These are phyloP conservation scores for Thereva nobilitata DNA, from an alignment of 2,888 invertebrate species.

Conservation along the genomic window DNA sequence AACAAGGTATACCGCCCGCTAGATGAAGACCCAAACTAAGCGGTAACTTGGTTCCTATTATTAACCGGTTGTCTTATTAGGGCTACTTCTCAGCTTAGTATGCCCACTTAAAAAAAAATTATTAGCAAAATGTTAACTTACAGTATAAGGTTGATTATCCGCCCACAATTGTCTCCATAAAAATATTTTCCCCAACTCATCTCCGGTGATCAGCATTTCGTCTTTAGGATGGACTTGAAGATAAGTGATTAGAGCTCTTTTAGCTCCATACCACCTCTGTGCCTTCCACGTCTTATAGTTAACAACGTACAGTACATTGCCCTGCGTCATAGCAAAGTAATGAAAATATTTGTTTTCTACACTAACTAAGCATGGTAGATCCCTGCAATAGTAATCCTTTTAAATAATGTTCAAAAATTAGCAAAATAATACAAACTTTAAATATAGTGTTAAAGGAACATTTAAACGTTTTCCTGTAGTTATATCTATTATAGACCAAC, in stretches of 20 bases:
- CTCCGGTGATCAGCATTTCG: constrained; percentile 69
- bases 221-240: constrained; percentile 70
- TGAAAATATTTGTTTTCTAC: constrained; percentile 49
- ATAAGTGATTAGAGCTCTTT: constrained; percentile 60
- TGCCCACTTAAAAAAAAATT: too few species aligned
- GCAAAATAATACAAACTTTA: not conserved
- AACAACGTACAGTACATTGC: constrained; percentile 46
- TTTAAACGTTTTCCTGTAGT: constrained; percentile 35
- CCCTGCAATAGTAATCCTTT: constrained; percentile 17
- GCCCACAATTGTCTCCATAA: constrained; percentile 64
- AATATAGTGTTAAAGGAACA: not conserved
- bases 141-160: constrained; percentile 43
- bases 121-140: constrained; percentile 6
- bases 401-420: not conserved
- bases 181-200: constrained; percentile 66
- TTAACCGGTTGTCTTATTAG: too few species aligned
- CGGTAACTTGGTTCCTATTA: too few species aligned
- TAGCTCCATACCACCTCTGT: constrained; percentile 45
- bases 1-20: too few species aligned
- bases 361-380: constrained; percentile 45
- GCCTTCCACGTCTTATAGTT: constrained; percentile 50
- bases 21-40: too few species aligned
- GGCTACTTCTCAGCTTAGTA: too few species aligned
- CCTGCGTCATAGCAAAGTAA: constrained; percentile 49
- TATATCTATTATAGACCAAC: constrained; percentile 50